Percentiles rank a stretch among this genome's conserved stretches.
Evolutionary conservation across 1,140 invertebrate genomes (phyloP).

Genomic region (Caenorhabditis elegans): DNA sequence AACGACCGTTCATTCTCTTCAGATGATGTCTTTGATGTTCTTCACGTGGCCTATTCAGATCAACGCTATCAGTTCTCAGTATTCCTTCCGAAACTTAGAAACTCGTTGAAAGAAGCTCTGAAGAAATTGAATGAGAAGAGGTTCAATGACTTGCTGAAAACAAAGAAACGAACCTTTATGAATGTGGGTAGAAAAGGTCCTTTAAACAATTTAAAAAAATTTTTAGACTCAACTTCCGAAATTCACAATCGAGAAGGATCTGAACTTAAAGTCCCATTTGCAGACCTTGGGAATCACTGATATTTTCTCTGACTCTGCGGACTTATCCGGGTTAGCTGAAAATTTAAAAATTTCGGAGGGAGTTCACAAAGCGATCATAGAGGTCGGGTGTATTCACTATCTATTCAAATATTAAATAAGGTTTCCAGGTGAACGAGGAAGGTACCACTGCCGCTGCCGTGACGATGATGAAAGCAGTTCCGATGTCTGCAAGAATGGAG

Average conservation of each 20-base stretch:
- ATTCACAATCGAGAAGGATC: not conserved
- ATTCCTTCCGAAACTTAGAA: slow-evolving; percentile 2
- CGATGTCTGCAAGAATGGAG: not conserved
- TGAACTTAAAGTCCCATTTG: slow-evolving; percentile 1
- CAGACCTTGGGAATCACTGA: not conserved
- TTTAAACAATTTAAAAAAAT: not conserved
- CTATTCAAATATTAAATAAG: not conserved
- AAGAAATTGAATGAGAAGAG: not conserved
- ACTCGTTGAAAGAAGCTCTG: not conserved
- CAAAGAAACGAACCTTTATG: not conserved
- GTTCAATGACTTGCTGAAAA: not conserved
- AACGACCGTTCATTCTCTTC: not conserved
- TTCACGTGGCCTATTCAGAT: not conserved
- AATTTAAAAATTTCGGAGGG: not conserved
- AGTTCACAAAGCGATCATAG: not conserved
- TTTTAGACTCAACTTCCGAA: slow-evolving; percentile 18
- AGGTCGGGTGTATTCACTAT: not conserved
- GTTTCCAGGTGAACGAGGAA: slow-evolving; percentile 8
- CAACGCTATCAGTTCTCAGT: not conserved
- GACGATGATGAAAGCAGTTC: not conserved
- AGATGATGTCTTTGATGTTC: not conserved
- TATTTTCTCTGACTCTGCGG: not conserved
- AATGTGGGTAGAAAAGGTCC: not conserved
- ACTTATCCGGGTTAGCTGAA: slow-evolving; percentile 6
- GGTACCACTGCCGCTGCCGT: not conserved